Base-by-base conservation (phyloP, 2,113 vertebrate genomes). In the Albula goreensis region DNA sequence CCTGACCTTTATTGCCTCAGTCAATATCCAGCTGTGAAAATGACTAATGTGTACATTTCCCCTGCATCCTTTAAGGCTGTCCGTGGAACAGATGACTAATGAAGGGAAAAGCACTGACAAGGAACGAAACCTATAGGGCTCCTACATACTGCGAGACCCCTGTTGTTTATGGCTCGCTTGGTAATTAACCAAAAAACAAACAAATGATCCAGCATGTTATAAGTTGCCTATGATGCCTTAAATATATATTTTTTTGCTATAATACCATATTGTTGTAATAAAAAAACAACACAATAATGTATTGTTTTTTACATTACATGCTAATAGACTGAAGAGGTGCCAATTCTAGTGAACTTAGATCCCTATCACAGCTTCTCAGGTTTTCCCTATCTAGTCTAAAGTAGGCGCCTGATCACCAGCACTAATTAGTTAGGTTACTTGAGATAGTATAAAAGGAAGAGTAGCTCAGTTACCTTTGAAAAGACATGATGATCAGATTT, bases 11-110 rank as follows among this genome's bases (percentile, higher is more conserved):
- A 51, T 52, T 51, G 50, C 52, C 50, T 85, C 83, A 79, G 25
- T 78, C 51, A 85, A 85, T 60, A 85, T 79, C 8, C 52, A 57
- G 41, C 41, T 19, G 31, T 11, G 51, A 41, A 85, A 78, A 48
- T 60, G 41, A 78, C 15, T 60, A 60, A 85, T 4, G 41, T 85
- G 52, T 31, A 56, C 60, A 66, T 22, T 66, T 66, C 19, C 8
- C 60, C 11, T 15, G 11, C 57, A 22, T 66, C 60, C 60, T 66
- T 2, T 22, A 66, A 66, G 60, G 60, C n/a, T 7, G 70, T 74
- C n/a, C 9, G n/a, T n/a, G 7, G 70, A 74, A 22, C 25, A 25
- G 31, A 8, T 10, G 5, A 74, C n/a, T n/a, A 74, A 74, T 25
- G 22, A 25, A 74, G 31, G 1, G 4, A 74, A 31, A 7, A 22